A percentile compares a stretch with the other conserved stretches of the same genome.
Conservation (phyloP, 1,140 invertebrate genomes). For the Drosophila athabasca region DNA sequence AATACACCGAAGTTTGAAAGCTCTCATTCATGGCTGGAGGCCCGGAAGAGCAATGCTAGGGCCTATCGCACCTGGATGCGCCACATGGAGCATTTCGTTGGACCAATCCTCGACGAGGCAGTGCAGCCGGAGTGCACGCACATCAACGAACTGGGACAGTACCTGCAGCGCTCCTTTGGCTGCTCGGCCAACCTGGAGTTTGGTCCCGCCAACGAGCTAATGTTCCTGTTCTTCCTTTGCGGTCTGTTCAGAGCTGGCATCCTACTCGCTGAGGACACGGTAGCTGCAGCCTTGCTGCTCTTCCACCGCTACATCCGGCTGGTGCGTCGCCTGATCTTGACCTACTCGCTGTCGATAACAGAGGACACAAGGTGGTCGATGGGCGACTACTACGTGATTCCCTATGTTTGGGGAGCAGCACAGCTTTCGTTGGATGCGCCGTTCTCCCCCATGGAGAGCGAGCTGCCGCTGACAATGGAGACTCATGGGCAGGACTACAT, state of each 20-base stretch:
- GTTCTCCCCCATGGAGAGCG: constrained; percentile 30
- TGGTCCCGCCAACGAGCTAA: constrained; percentile 49
- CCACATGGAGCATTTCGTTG: constrained; percentile 40
- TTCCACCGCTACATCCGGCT: constrained; percentile 44
- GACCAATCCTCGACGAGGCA: constrained; percentile 27
- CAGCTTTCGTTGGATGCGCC: constrained; percentile 36
- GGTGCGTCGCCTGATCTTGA: constrained; percentile 33
- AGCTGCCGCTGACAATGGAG: neutral
- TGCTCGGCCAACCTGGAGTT: no score
- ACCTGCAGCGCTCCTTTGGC: constrained; percentile 27
- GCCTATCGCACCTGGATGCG: constrained; percentile 42
- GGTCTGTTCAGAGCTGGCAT: constrained; percentile 40
- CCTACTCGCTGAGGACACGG: constrained; percentile 34
- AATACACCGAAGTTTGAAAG: neutral
- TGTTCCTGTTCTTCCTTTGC: constrained; percentile 64
- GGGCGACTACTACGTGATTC: constrained; percentile 46
- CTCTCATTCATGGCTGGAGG: no score
- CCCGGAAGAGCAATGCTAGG: neutral
- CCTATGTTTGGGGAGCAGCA: constrained; percentile 59
- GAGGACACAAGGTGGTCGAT: neutral
- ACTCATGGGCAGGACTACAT: constrained; percentile 28
- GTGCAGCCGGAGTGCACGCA: constrained; percentile 38
- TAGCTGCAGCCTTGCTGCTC: constrained; percentile 52
- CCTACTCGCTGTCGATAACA: constrained; percentile 20
- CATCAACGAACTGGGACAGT: constrained; percentile 57